A percentile compares a stretch with the other conserved stretches of the same genome.
These are phyloP conservation scores for Limosa lapponica DNA, from an alignment of 2,797 vertebrate species.

Conservation along the genomic window DNA sequence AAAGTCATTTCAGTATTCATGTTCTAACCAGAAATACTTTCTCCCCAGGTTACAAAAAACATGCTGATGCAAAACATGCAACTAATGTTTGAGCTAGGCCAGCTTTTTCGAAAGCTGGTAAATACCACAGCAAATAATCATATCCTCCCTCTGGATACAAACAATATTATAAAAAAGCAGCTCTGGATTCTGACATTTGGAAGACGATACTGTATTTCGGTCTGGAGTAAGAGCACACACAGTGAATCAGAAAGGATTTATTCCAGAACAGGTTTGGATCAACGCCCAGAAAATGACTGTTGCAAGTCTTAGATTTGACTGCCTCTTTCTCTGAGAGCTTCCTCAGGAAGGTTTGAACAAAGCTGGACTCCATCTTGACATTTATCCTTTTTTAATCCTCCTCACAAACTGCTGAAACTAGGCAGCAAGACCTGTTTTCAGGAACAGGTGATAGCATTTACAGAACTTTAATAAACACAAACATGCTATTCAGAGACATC, in stretches of 20 bases:
- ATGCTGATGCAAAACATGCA: neutral
- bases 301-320: neutral
- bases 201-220: neutral
- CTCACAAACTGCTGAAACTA: neutral
- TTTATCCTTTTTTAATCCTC: neutral
- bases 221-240: neutral
- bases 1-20: accelerated
- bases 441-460: neutral
- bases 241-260: neutral
- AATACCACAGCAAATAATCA: neutral
- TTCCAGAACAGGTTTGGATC: neutral
- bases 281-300: neutral
- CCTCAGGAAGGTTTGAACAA: neutral
- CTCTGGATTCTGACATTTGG: neutral
- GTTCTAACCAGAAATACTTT: neutral
- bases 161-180: neutral
- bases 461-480: neutral
- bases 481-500: neutral
- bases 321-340: neutral
- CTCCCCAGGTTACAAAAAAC: neutral
- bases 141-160: neutral
- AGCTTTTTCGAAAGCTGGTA: neutral
- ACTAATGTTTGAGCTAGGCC: neutral
- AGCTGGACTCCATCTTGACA: neutral
- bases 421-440: neutral